These are phyloP conservation scores for Epirrhoe tristata DNA, from an alignment of 2,888 invertebrate genomes.

Conservation along the genomic window DNA sequence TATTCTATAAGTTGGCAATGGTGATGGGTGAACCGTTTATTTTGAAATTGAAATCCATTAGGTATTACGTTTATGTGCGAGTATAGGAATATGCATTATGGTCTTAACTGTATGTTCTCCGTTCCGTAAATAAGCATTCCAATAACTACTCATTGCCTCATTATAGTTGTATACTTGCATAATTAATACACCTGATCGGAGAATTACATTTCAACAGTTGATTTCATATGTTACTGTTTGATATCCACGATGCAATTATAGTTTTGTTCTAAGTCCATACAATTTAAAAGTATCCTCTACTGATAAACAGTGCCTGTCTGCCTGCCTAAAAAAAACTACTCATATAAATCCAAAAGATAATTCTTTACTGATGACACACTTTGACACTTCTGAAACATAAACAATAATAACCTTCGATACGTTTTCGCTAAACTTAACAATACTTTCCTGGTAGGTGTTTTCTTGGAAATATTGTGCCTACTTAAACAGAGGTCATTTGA, in stretches of 20 bases:
- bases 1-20: slow-evolving; percentile 8
- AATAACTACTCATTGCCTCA: slow-evolving; percentile 30
- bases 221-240: background rate
- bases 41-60: slow-evolving; percentile 12
- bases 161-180: slow-evolving; percentile 32
- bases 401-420: background rate
- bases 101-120: slow-evolving; percentile 28
- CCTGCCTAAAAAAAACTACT: too few relatives aligned
- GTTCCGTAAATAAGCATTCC: slow-evolving; percentile 34
- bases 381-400: background rate
- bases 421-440: background rate
- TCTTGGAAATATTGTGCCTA: background rate
- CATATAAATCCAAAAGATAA: too few relatives aligned
- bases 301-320: too few relatives aligned
- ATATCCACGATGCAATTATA: background rate
- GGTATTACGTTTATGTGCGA: background rate
- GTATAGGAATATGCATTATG: background rate
- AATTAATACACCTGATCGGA: slow-evolving; percentile 52
- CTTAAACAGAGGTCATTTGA: slow-evolving; percentile 35
- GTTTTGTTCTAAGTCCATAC: background rate
- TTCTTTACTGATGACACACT: background rate
- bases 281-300: too few relatives aligned
- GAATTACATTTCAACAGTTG: slow-evolving; percentile 40
- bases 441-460: background rate
- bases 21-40: slow-evolving; percentile 10